Evolutionary conservation across 2,797 vertebrate species (phyloP).

Genomic region (Hydrophis major): DNA sequence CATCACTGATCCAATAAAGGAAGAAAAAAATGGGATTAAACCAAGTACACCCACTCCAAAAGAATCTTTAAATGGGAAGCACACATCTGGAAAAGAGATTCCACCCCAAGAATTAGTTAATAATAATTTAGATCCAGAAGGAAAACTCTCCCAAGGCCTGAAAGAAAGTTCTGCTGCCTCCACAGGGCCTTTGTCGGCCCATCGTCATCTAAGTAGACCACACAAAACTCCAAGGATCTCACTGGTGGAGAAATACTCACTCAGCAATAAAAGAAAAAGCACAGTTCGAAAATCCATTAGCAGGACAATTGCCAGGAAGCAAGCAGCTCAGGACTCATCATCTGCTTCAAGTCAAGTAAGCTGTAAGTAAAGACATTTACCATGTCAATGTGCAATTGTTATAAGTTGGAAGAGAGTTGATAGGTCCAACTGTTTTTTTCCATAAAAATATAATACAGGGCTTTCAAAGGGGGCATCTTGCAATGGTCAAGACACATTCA

Average conservation of each 20-base stretch:
- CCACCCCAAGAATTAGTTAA: not conserved
- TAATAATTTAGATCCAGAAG: not conserved
- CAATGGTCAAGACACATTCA: not conserved
- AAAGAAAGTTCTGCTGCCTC: not conserved
- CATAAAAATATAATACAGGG: not conserved
- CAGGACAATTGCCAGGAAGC: conserved; percentile 77
- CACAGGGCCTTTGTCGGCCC: accelerated
- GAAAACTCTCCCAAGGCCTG: conserved; percentile 14
- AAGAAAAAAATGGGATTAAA: not conserved
- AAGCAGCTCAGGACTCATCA: conserved; percentile 65
- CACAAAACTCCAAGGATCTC: conserved; percentile 63
- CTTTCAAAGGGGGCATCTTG: not conserved
- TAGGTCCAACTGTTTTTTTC: not conserved
- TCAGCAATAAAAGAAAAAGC: conserved; percentile 75
- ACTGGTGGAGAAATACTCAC: conserved; percentile 70
- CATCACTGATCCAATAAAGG: conserved; percentile 3
- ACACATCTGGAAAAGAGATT: accelerated
- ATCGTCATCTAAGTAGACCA: not conserved
- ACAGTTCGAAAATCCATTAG: conserved; percentile 76
- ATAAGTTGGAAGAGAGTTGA: not conserved
- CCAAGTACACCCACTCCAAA: conserved; percentile 35
- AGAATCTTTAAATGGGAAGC: not conserved
- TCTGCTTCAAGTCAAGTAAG: conserved; percentile 74
- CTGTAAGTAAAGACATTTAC: conserved; percentile 71
- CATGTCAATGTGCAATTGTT: not conserved